Evolutionary conservation across 2,888 invertebrate genomes (phyloP).

Genomic region (Chloromyia formosa): DNA sequence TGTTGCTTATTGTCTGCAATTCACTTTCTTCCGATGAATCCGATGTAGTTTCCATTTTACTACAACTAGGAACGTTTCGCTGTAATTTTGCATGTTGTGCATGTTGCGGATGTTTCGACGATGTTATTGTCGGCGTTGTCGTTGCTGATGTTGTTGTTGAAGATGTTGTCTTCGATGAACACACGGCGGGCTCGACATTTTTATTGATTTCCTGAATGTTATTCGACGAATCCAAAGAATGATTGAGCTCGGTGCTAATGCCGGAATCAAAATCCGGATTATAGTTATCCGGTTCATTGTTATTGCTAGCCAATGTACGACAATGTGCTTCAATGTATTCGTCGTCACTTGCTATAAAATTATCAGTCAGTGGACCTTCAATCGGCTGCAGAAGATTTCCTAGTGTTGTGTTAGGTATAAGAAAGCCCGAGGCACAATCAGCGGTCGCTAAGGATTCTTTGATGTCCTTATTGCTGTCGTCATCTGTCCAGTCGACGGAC

Average conservation of each 20-base stretch:
- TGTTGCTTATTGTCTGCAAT: constrained; percentile 47
- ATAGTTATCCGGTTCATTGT: constrained; percentile 18
- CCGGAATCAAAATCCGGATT: constrained; percentile 44
- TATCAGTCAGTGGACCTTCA: constrained; percentile 62
- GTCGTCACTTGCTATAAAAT: constrained; percentile 62
- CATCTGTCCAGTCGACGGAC: constrained; percentile 59
- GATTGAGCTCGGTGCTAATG: constrained; percentile 71
- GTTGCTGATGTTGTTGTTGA: constrained; percentile 12
- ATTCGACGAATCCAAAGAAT: constrained; percentile 69
- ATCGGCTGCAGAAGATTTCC: constrained; percentile 63
- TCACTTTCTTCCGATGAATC: constrained; percentile 52
- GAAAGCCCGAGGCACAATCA: constrained; percentile 63
- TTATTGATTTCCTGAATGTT: constrained; percentile 46
- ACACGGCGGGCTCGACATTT: constrained; percentile 12
- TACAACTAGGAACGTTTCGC: constrained; percentile 48
- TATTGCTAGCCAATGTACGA: constrained; percentile 36
- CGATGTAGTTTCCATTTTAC: constrained; percentile 48
- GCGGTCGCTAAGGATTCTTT: constrained; percentile 57
- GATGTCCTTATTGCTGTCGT: constrained; percentile 54
- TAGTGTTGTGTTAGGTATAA: constrained; percentile 64
- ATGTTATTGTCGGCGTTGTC: neutral
- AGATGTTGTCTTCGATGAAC: constrained; percentile 33
- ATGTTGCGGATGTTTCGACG: neutral
- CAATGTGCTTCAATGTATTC: constrained; percentile 52
- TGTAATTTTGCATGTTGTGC: neutral